These are phyloP conservation scores for Papilio dardanus DNA, from an alignment of 1,140 invertebrate genomes.

Conservation along the genomic window DNA sequence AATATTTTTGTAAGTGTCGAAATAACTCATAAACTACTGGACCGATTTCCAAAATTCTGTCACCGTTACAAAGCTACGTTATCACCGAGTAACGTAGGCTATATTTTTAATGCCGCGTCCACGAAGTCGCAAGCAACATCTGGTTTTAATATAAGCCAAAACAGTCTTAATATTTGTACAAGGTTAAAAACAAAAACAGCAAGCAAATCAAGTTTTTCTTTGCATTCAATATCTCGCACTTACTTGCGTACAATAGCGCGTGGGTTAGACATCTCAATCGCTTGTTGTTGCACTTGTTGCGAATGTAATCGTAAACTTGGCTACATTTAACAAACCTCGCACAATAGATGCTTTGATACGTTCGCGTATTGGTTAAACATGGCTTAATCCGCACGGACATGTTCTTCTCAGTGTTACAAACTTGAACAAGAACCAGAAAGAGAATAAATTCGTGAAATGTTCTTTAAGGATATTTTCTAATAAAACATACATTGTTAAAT, in stretches of 20 bases:
- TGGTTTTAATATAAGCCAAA: not conserved
- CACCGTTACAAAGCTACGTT: too few species aligned
- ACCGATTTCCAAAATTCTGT: too few species aligned
- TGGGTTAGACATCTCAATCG: constrained; percentile 37
- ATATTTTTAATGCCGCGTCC: too few species aligned
- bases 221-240: constrained; percentile 23
- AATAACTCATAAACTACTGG: too few species aligned
- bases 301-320: constrained; percentile 31
- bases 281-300: constrained; percentile 34
- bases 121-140: too few species aligned
- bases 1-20: too few species aligned
- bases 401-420: constrained; percentile 3
- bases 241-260: constrained; percentile 12
- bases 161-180: not conserved
- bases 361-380: constrained; percentile 23
- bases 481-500: too few species aligned
- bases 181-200: not conserved
- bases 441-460: not conserved
- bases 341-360: constrained; percentile 32
- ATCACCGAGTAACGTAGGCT: too few species aligned
- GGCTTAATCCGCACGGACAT: constrained; percentile 29
- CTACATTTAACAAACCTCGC: constrained; percentile 30
- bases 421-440: not conserved
- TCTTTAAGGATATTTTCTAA: not conserved
- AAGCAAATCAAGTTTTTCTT: constrained; percentile 26